Base-by-base conservation (phyloP, 2,113 vertebrate genomes). In the Acanthisitta chloris region DNA sequence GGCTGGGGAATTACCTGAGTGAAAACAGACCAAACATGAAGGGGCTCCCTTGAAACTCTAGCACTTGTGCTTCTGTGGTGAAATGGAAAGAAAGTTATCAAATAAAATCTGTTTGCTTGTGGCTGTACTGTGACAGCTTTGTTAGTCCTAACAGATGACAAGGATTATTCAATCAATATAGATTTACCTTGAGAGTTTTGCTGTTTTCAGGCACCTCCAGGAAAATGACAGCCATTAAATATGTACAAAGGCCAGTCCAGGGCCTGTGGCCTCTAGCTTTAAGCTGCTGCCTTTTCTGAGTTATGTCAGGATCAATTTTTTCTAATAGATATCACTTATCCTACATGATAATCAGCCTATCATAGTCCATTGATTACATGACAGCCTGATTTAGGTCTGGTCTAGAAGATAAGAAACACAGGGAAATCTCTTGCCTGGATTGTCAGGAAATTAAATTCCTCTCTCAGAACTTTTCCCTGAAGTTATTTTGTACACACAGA, bases 101-200 rank as follows among this genome's bases (percentile, higher is more conserved):
- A 98, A 97, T 97, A 96, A 98, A 98, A 98, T 97, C 97, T 98
- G 97, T 98, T 98, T 98, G 97, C 97, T 98, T 96, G 97, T 98
- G 98, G 96, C 97, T 97, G 96, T 95, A 96, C 96, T 95, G 96
- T 98, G 98, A 98, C 98, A 98, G 98, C 98, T 99, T 98, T 98
- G 98, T 98, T 98, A 98, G 98, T 98, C 98, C 97, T 97, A 98
- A 97, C 98, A 98, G 98, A 98, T 98, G 98, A 98, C 97, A 97
- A 96, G 98, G 98, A 98, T 98, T 98, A 98, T 97, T 98, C 98
- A 97, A 98, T 98, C 98, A 98, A 98, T 98, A 98, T 88, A 95
- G 93, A 96, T 96, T 98, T 96, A 97, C 95, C 91, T 97, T 90
- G 93, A 98, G 97, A 97, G 89, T 96, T 97, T 96, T 93, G 81